Base-by-base conservation (phyloP, 92 coral and sea anemone species). In the Anthopleura xanthogrammica region DNA sequence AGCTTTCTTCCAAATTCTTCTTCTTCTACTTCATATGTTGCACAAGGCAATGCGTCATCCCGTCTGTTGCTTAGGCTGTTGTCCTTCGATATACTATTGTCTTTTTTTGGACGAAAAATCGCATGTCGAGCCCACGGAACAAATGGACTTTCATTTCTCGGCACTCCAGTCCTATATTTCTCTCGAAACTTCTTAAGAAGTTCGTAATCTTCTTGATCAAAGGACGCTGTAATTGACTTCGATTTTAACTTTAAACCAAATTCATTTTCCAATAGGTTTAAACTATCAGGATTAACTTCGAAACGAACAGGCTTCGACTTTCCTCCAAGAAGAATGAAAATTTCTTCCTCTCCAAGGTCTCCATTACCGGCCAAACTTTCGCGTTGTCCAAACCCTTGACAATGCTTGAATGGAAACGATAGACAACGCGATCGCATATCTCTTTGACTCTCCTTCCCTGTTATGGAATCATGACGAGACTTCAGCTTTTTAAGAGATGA, bases 81-180 rank as follows among this genome's bases (percentile, higher is more conserved):
- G 17, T 89, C 82, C 13, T 16, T 58, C 5, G n/a, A 12, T 58
- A 5, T 14, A 14, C 13, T 19, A 9, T 76, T 72, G 24, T 40
- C 77, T 19, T 43, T 42, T 60, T 82, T 72, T 55, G 80, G 78
- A 78, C 81, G 83, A 29, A 76, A 84, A 16, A 90, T 83, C 72
- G 92, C 89, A 41, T 93, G 97, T 5, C 97, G 86, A n/a, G 97
- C 95, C 95, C 97, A 93, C 0, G 97, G 97, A 70, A 93, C 78
- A 14, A 85, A 86, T 66, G 91, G 83, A 23, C 83, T 85, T 8
- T 50, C 87, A 29, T 88, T 91, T 14, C 88, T 68, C 14, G 77
- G 85, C 39, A 82, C 88, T 52, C 70, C 79, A 41, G 78, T 60
- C 77, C 80, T 75, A 76, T 86, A 91, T 56, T 88, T 90, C 20